Conservation (phyloP, 2,797 vertebrate species). For the Hippoglossus hippoglossus region DNA sequence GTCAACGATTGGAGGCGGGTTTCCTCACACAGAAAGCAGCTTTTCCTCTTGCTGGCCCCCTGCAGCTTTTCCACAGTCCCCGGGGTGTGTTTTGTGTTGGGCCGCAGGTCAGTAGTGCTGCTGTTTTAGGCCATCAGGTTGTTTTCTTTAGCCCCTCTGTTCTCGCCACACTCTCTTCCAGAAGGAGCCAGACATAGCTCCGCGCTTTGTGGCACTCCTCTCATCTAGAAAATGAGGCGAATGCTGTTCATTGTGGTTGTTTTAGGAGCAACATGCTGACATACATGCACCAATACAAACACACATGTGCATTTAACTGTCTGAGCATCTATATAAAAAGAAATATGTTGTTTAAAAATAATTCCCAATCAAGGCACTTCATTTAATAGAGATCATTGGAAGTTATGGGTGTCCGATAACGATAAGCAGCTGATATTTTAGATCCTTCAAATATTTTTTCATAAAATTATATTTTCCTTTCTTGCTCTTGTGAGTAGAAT, state of each 20-base stretch:
- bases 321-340: not conserved
- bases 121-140: slow-evolving; percentile 63
- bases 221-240: slow-evolving; percentile 58
- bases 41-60: slow-evolving; percentile 8
- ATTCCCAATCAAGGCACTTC: not conserved
- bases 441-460: not conserved
- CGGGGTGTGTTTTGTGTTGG: slow-evolving; percentile 60
- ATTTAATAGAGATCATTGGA: not conserved
- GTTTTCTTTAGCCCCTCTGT: slow-evolving; percentile 67
- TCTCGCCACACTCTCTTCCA: slow-evolving; percentile 49
- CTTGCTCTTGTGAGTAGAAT: not conserved
- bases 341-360: not conserved
- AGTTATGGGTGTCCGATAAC: not conserved
- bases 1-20: slow-evolving; percentile 53
- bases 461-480: no score
- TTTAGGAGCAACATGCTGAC: slow-evolving; percentile 35
- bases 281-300: slow-evolving; percentile 15
- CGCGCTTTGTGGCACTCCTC: slow-evolving; percentile 49
- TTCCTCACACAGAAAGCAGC: slow-evolving; percentile 39
- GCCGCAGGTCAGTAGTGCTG: slow-evolving; percentile 61
- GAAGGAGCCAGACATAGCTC: slow-evolving; percentile 51
- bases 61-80: slow-evolving; percentile 35
- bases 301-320: slow-evolving; percentile 1
- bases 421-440: not conserved
- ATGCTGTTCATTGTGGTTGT: slow-evolving; percentile 38